phyloP scores from a whole-genome alignment of 2,888 invertebrate species.

The Stictocephala bisonia region DNA sequence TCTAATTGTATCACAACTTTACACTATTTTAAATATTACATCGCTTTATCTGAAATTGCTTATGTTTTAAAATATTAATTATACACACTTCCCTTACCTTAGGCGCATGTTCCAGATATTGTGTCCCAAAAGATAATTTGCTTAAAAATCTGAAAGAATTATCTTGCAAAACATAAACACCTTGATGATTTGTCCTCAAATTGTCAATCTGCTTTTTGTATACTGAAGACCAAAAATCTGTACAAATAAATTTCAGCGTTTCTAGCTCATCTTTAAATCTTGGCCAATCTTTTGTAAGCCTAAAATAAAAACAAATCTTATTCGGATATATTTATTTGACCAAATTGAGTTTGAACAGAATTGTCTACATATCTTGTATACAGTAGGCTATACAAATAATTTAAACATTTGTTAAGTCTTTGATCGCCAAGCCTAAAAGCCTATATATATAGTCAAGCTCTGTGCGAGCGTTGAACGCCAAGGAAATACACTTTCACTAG shows the following conservation, averaged over 20 bases:
- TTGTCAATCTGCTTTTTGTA: slow-evolving; percentile 99
- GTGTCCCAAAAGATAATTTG: slow-evolving; percentile 87
- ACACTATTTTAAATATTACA: too few species aligned
- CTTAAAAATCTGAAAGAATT: slow-evolving; percentile 92
- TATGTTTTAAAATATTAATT: too few species aligned
- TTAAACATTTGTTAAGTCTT: too few species aligned
- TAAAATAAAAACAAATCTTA: slow-evolving; percentile 60
- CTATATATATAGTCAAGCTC: too few species aligned
- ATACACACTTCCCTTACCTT: slow-evolving; percentile 68
- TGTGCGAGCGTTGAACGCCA: too few species aligned
- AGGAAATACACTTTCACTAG: too few species aligned
- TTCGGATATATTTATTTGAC: background rate
- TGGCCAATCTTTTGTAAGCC: slow-evolving; percentile 89
- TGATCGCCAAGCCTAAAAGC: too few species aligned
- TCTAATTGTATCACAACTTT: too few species aligned
- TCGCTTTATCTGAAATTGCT: too few species aligned
- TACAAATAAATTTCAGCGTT: slow-evolving; percentile 98
- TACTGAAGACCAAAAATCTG: slow-evolving; percentile 98
- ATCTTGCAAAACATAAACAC: slow-evolving; percentile 97
- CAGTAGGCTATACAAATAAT: background rate
- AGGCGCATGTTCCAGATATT: slow-evolving; percentile 92
- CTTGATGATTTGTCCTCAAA: slow-evolving; percentile 96
- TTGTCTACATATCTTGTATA: background rate
- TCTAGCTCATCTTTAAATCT: slow-evolving; percentile 97
- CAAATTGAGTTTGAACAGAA: background rate